phyloP scores from a whole-genome alignment of 2,113 vertebrate genomes.

The Lophura nycthemera region DNA sequence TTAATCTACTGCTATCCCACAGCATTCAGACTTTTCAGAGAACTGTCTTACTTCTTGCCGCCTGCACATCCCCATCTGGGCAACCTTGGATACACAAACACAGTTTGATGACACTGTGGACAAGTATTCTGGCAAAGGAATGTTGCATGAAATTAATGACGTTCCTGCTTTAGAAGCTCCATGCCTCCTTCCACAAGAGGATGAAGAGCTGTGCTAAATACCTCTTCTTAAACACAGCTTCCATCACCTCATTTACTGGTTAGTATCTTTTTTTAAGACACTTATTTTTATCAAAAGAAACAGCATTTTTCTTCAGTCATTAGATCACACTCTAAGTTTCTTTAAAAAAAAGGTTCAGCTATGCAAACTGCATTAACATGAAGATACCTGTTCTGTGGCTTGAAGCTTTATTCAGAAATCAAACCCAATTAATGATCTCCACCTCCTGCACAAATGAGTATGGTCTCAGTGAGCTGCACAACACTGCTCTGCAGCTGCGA shows the following conservation, averaged over 20 bases:
- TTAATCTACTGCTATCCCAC: neutral
- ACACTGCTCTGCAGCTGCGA: conserved; percentile 28
- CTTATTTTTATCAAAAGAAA: neutral
- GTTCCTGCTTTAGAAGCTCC: neutral
- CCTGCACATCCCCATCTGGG: neutral
- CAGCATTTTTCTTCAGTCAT: neutral
- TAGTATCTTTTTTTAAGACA: neutral
- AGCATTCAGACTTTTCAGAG: neutral
- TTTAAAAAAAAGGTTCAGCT: neutral
- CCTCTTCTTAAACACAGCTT: neutral
- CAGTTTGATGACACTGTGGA: neutral
- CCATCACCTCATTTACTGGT: neutral
- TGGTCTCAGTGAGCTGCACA: neutral
- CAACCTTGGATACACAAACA: neutral
- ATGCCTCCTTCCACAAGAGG: neutral
- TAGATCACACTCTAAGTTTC: neutral
- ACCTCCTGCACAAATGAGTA: conserved; percentile 32
- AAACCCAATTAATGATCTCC: conserved; percentile 29
- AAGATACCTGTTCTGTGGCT: neutral
- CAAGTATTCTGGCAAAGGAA: neutral
- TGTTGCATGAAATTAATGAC: neutral
- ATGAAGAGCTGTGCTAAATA: neutral
- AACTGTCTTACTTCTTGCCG: neutral
- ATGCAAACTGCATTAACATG: neutral
- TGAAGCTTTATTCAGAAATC: conserved; percentile 16